Percentiles rank a stretch among this genome's conserved stretches.
Evolutionary conservation across 2,888 invertebrate species (phyloP).

Genomic region (Pandemis heparana): DNA sequence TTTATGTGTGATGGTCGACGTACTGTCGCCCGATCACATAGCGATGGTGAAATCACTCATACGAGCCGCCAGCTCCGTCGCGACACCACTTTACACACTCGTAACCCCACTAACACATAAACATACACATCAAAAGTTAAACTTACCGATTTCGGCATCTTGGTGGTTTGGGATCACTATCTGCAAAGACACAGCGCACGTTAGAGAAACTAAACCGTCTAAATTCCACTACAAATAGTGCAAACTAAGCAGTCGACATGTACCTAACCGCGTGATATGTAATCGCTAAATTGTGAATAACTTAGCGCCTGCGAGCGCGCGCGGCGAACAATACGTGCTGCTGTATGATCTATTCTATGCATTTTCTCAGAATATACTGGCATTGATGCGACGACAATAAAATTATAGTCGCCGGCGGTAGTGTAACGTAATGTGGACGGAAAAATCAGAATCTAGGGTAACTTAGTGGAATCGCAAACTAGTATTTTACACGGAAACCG

Average conservation of each 20-base stretch:
- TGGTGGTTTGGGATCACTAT: constrained; percentile 82
- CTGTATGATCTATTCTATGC: constrained; percentile 50
- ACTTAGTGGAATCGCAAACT: constrained; percentile 50
- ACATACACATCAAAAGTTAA: constrained; percentile 45
- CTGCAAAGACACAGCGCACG: constrained; percentile 73
- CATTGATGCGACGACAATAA: constrained; percentile 62
- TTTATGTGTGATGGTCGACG: constrained; percentile 57
- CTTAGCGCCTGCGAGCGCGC: constrained; percentile 48
- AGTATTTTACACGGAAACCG: constrained; percentile 29
- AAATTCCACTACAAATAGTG: constrained; percentile 55
- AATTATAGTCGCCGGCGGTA: constrained; percentile 74
- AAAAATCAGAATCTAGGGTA: constrained; percentile 52
- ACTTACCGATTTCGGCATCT: constrained; percentile 89
- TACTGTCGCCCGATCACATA: constrained; percentile 69
- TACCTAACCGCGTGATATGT: constrained; percentile 63
- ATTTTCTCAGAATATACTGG: constrained; percentile 63
- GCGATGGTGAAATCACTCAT: constrained; percentile 77
- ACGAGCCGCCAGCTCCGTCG: constrained; percentile 56
- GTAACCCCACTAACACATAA: constrained; percentile 42
- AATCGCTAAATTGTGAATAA: constrained; percentile 60
- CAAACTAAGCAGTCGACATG: constrained; percentile 56
- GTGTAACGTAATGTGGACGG: constrained; percentile 55
- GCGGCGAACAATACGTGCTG: constrained; percentile 48
- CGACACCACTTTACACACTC: constrained; percentile 19
- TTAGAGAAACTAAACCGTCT: constrained; percentile 59